A percentile compares a stretch with the other conserved stretches of the same genome.
Evolutionary conservation across 2,888 invertebrate species (phyloP).

Genomic region (Drosophila phalerata): DNA sequence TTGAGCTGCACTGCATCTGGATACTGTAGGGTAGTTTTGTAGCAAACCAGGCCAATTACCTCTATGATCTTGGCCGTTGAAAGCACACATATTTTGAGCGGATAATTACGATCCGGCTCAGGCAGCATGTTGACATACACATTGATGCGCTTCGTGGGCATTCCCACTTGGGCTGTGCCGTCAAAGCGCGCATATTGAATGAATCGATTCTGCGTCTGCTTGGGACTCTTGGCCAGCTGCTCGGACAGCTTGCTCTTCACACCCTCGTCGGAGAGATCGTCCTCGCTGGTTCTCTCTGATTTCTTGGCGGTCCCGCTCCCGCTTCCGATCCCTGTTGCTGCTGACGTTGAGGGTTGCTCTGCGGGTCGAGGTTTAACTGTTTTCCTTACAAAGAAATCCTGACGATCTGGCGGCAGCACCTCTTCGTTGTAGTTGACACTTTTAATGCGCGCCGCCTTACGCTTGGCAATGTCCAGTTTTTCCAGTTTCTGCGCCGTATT

Average conservation of each 20-base stretch:
- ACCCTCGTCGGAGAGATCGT: slow-evolving; percentile 56
- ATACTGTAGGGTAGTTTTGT: slow-evolving; percentile 90
- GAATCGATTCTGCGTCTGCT: slow-evolving; percentile 93
- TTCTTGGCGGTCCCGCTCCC: neutral
- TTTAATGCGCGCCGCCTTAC: slow-evolving; percentile 91
- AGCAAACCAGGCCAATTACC: slow-evolving; percentile 96
- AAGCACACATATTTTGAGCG: slow-evolving; percentile 92
- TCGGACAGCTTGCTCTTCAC: slow-evolving; percentile 89
- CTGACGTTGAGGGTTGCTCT: slow-evolving; percentile 33
- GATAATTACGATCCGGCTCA: slow-evolving; percentile 92
- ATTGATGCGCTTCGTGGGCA: slow-evolving; percentile 93
- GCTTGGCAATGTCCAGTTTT: slow-evolving; percentile 94
- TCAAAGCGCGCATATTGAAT: slow-evolving; percentile 96
- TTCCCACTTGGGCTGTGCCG: slow-evolving; percentile 93
- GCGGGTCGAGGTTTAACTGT: slow-evolving; percentile 25
- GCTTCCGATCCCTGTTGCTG: neutral
- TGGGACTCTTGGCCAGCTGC: slow-evolving; percentile 91
- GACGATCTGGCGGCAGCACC: slow-evolving; percentile 71
- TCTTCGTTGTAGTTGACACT: slow-evolving; percentile 83
- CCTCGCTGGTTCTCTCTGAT: slow-evolving; percentile 33
- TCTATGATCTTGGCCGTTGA: slow-evolving; percentile 95
- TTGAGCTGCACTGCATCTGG: slow-evolving; percentile 88
- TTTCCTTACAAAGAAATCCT: slow-evolving; percentile 80
- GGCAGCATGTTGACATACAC: slow-evolving; percentile 96
- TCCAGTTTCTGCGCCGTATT: slow-evolving; percentile 96